These are phyloP conservation scores for Emydura subglobosa DNA, from an alignment of 2,113 vertebrate species.

Conservation along the genomic window DNA sequence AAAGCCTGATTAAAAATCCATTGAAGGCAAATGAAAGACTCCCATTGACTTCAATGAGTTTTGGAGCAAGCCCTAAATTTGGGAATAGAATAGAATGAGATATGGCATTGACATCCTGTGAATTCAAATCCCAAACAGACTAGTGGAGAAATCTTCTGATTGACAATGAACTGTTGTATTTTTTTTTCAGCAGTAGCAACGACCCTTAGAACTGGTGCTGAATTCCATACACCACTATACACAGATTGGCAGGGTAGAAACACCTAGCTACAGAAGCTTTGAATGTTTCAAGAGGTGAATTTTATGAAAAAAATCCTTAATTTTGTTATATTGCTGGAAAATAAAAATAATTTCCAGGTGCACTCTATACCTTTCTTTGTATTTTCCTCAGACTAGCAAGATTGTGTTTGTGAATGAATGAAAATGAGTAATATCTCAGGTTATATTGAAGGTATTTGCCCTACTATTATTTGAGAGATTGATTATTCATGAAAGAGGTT, in stretches of 20 bases:
- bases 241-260: not conserved
- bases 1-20: not conserved
- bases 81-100: conserved; percentile 8
- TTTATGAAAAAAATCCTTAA: not conserved
- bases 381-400: not conserved
- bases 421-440: not conserved
- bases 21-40: not conserved
- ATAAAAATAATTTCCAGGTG: not conserved
- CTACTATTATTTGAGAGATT: not conserved
- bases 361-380: not conserved
- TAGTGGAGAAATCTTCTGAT: conserved; percentile 28
- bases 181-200: not conserved
- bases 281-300: not conserved
- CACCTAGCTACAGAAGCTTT: not conserved
- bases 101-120: not conserved
- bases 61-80: not conserved
- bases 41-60: not conserved
- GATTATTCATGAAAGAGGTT: not conserved
- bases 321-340: not conserved
- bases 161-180: not conserved
- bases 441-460: not conserved
- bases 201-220: not conserved
- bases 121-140: conserved; percentile 24
- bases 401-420: not conserved
- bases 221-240: not conserved